A percentile compares a stretch with the other conserved stretches of the same genome.
Conservation (phyloP, 1,140 invertebrate genomes). For the Hyles vespertilio region DNA sequence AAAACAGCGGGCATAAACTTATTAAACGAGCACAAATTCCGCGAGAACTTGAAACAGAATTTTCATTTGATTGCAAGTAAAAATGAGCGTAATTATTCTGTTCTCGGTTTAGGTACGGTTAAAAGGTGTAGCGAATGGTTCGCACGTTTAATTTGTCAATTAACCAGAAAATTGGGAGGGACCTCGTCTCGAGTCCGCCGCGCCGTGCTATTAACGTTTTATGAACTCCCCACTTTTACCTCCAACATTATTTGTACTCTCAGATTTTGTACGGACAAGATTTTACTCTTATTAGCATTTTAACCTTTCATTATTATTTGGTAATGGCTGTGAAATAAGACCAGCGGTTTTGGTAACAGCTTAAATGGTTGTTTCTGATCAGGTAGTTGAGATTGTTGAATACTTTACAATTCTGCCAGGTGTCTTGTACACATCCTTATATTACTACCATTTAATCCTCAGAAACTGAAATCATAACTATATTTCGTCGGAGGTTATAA, state of each 20-base stretch:
- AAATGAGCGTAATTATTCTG: constrained; percentile 50
- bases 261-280: too few species aligned
- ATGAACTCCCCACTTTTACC: constrained; percentile 8
- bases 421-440: too few species aligned
- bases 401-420: too few species aligned
- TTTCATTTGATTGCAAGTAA: constrained; percentile 46
- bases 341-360: too few species aligned
- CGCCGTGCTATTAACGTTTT: constrained; percentile 27
- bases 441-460: too few species aligned
- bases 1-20: constrained; percentile 24
- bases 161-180: constrained; percentile 51
- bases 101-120: constrained; percentile 44
- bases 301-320: too few species aligned
- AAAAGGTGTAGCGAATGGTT: constrained; percentile 45
- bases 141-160: constrained; percentile 58
- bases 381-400: too few species aligned
- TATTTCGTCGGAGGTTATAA: too few species aligned
- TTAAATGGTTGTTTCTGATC: too few species aligned
- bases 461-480: too few species aligned
- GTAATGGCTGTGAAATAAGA: too few species aligned
- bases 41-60: constrained; percentile 27
- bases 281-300: not conserved
- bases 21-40: constrained; percentile 33
- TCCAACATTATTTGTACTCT: not conserved
- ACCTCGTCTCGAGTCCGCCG: constrained; percentile 22